Evolutionary conservation across 2,888 invertebrate species (phyloP).

Genomic region (Palloptera scutellata): DNA sequence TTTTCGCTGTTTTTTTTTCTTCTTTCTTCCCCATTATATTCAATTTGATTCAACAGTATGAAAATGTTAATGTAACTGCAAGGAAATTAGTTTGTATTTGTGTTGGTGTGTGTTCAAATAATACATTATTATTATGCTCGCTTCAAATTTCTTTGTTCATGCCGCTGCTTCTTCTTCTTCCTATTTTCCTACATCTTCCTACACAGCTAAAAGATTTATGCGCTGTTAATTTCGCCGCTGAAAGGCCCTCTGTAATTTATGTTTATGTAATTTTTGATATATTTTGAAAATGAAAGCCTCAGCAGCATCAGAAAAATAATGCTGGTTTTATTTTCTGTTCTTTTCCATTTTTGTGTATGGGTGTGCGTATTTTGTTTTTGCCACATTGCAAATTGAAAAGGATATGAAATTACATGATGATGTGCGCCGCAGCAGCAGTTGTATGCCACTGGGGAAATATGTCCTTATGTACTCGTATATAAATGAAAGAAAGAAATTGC

Average conservation of each 20-base stretch:
- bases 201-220: constrained; percentile 14
- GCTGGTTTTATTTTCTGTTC: no score
- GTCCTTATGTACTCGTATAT: no score
- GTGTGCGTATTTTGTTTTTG: background rate
- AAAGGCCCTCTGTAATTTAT: constrained; percentile 14
- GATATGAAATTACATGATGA: constrained; percentile 13
- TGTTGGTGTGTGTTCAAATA: no score
- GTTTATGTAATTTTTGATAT: constrained; percentile 23
- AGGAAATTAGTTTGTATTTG: no score
- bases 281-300: constrained; percentile 1
- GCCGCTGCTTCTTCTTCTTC: background rate
- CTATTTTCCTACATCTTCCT: background rate
- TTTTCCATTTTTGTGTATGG: no score
- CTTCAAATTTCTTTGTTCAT: background rate
- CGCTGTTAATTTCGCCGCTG: constrained; percentile 19
- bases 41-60: no score
- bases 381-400: constrained; percentile 6
- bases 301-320: no score
- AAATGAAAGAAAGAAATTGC: no score
- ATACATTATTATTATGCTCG: background rate
- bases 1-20: no score
- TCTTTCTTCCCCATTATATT: no score
- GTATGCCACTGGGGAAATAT: constrained; percentile 16
- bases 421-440: background rate
- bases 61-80: no score